Base-by-base conservation (phyloP, 2,888 invertebrate genomes). In the Heliconius ethilla region DNA sequence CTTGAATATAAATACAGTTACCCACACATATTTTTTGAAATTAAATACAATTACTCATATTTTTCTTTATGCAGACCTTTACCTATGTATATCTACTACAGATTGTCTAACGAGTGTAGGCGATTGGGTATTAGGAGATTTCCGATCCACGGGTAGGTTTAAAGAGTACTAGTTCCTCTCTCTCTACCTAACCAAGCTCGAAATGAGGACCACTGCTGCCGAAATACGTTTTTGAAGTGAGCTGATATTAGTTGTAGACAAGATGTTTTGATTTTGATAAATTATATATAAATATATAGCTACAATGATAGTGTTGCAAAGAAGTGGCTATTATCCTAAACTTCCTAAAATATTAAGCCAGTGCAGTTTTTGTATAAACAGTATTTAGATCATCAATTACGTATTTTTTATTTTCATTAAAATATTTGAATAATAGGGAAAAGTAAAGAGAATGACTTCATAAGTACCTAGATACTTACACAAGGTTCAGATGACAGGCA, bases 401-500 rank as follows among this genome's bases (percentile, higher is more conserved):
- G 22, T 55, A 55, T 59, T 22, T 67, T 22, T 11, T 37, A 37
- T 37, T 66, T 66, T 18, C 51, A 18, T 51, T 18, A 51, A 51
- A 51, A 51, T 51, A 51, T 51, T 51, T 51, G 18, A 18, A 2
- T 7, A 18, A 51, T 7, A 51, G 51, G 51, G 6, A 7, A 22
- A 51, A 51, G 18, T 51, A 0, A 6, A 45, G 0, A 18, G 51
- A n/a, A 67, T 40, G n/a, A 67, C 40, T 78, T 76, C 51, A 37
- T 51, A 74, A 75, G 75, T 78, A 75, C 70, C 62, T 79, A 75
- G 76, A 69, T 67, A 67, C n/a, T 11, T 67, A 37, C 5, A 37
- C 76, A 78, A 80, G 76, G 75, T 75, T 66, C 75, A 80, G 78
- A 79, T 75, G 86, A 89, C 87, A 86, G 87, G 86, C 87, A 82